phyloP scores from a whole-genome alignment of 2,797 vertebrate species.

The Epinephelus awoara region DNA sequence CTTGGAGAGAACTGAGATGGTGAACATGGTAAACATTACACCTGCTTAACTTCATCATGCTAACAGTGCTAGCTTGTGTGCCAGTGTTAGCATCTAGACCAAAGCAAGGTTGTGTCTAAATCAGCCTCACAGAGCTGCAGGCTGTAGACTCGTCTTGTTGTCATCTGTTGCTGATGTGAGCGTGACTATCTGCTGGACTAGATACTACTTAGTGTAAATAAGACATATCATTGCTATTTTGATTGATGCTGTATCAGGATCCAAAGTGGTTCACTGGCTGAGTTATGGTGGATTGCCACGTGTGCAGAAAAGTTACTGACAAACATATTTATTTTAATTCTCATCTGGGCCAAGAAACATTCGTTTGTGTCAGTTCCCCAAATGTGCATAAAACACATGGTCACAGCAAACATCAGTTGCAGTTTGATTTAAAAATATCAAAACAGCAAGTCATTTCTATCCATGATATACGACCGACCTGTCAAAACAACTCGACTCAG shows the following conservation, averaged over 20 bases:
- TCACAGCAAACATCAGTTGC: background rate
- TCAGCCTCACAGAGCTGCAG: background rate
- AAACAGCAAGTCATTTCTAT: conserved; percentile 48
- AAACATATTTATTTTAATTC: background rate
- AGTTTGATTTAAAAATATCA: conserved; percentile 47
- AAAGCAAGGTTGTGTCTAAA: too few species aligned
- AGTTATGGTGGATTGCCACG: background rate
- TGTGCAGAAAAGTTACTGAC: background rate
- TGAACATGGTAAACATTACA: background rate
- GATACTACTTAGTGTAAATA: background rate
- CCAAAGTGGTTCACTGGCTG: background rate
- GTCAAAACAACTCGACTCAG: conserved; percentile 39
- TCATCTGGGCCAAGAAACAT: conserved; percentile 4
- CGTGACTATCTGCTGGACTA: background rate
- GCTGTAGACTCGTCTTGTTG: background rate
- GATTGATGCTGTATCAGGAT: conserved; percentile 4
- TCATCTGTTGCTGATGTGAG: background rate
- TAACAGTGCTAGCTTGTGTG: background rate
- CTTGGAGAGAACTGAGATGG: background rate
- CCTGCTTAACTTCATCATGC: background rate
- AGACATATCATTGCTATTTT: background rate
- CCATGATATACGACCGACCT: conserved; percentile 39
- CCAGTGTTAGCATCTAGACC: background rate
- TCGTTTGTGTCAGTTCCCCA: background rate
- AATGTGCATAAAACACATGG: conserved; percentile 23